These are phyloP conservation scores for Chloromyia formosa DNA, from an alignment of 2,888 invertebrate species.

Conservation along the genomic window DNA sequence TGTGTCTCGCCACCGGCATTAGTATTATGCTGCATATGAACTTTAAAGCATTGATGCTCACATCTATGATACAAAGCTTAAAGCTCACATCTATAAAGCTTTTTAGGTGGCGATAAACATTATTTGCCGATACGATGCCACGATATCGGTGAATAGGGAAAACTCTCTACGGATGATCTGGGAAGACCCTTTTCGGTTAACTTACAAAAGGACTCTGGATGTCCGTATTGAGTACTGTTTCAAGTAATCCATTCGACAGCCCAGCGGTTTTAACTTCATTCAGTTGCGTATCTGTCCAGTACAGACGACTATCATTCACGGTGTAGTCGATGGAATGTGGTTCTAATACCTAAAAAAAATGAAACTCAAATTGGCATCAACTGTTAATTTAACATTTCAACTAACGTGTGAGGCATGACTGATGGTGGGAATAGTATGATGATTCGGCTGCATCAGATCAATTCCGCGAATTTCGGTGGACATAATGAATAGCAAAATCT, in stretches of 20 bases:
- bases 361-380: neutral
- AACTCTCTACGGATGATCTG: too few species aligned
- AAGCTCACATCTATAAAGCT: too few species aligned
- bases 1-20: too few species aligned
- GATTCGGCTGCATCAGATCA: constrained; percentile 77
- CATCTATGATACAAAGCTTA: too few species aligned
- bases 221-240: constrained; percentile 79
- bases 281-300: constrained; percentile 80
- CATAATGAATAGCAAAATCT: constrained; percentile 79
- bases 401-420: constrained; percentile 65
- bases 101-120: too few species aligned
- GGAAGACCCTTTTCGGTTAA: constrained; percentile 10
- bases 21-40: too few species aligned
- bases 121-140: too few species aligned
- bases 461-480: constrained; percentile 84
- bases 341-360: constrained; percentile 68
- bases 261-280: constrained; percentile 78
- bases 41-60: too few species aligned
- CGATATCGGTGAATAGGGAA: too few species aligned
- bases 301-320: constrained; percentile 72
- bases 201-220: constrained; percentile 60
- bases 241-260: constrained; percentile 73
- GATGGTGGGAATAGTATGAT: constrained; percentile 84
- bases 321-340: constrained; percentile 78
- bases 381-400: neutral